Evolutionary conservation across 2,888 invertebrate genomes (phyloP), one percentile per base, ranked within the genome.

Genomic region (Cryptosula pallasiana): DNA sequence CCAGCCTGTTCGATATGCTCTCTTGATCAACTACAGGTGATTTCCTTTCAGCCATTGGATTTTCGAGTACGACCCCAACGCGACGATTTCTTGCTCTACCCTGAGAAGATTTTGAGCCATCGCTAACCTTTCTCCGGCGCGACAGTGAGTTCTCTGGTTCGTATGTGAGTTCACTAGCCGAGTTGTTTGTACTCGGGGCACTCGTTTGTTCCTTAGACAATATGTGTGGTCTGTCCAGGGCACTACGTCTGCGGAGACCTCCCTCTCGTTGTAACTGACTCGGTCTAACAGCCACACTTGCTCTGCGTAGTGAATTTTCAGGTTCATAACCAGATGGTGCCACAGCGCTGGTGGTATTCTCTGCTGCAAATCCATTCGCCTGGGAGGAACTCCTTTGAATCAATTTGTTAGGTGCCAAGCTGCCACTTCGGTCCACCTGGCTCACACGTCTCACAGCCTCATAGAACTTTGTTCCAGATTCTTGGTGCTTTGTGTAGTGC

Each of bases 71-170:
- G 5, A 63, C 63, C 13, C 25, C 63, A 63, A 25, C 27, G 25
- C 63, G 20, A 16, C 63, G 20, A 13, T 63, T 27, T 63, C 63
- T 27, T 32, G 16, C n/a, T 27, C n/a, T 25, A n/a, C 29, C 13
- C n/a, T 27, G 34, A 20, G 32, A 29, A 27, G 5, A 2, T 32
- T 63, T 27, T 32, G 63, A 34, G 3, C 32, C 29, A n/a, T 34
- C 34, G 27, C 34, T 34, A 13, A 34, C n/a, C 27, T 63, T 63
- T 63, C 63, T 27, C 16, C 5, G 5, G 3, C 55, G 5, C n/a
- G n/a, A n/a, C 13, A 63, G 34, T 25, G 34, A 63, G 32, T 63
- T 63, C 32, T 63, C 63, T 29, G 63, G 34, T 27, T 27, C 63
- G n/a, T 63, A 63, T 16, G 29, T 32, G 27, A n/a, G 32, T 9